Conservation (phyloP, 92 coral and sea anemone species). For the Metridium senile region DNA sequence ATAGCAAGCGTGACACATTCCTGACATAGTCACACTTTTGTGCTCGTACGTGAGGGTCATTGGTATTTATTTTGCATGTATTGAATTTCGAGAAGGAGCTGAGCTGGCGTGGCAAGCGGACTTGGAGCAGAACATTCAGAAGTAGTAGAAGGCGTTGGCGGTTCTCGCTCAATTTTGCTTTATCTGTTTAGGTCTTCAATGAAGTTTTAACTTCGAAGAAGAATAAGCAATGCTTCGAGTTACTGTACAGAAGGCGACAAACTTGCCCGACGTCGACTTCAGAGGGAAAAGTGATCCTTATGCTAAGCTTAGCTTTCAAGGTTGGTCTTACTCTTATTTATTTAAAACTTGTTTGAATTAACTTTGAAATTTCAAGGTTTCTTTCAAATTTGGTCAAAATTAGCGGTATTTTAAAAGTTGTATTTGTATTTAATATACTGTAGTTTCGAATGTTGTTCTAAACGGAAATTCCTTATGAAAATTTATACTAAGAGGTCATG, state of each 20-base stretch:
- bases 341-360: neutral
- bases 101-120: conserved; percentile 39
- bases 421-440: no score
- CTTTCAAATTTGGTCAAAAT: no score
- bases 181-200: conserved; percentile 9
- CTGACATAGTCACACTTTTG: conserved; percentile 19
- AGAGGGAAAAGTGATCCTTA: conserved; percentile 88
- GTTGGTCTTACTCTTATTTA: conserved; percentile 31
- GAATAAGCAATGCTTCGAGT: conserved; percentile 59
- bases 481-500: no score
- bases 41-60: conserved; percentile 40
- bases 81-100: conserved; percentile 14
- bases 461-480: no score
- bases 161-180: conserved; percentile 21
- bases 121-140: conserved; percentile 25
- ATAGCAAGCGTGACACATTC: conserved; percentile 26
- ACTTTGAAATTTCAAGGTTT: neutral
- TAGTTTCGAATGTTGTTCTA: no score
- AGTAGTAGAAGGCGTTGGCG: conserved; percentile 25
- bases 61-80: conserved; percentile 35
- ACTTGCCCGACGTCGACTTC: conserved; percentile 81
- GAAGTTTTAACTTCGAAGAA: conserved; percentile 4
- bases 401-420: no score
- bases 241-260: conserved; percentile 70
- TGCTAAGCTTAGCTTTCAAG: conserved; percentile 72